phyloP scores from a whole-genome alignment of 2,888 invertebrate genomes.

The Xanthorhoe spadicearia region DNA sequence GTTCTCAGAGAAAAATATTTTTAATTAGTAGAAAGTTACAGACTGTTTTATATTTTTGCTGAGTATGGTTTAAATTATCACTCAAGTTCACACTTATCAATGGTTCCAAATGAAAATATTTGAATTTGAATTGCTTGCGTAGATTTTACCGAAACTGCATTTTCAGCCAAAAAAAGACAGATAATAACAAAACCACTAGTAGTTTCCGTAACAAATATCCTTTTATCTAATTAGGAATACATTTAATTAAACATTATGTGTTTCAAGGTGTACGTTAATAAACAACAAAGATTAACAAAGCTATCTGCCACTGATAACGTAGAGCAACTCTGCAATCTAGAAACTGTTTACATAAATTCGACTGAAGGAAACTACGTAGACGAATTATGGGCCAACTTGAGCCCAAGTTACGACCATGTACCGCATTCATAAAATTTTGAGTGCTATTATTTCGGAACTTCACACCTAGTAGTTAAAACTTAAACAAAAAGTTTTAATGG shows the following conservation, averaged over 20 bases:
- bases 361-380: slow-evolving; percentile 27
- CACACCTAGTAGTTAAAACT: not conserved
- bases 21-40: no score
- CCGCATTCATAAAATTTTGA: slow-evolving; percentile 22
- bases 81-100: no score
- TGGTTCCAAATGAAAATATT: no score
- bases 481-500: not conserved
- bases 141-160: no score
- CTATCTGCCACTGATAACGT: slow-evolving; percentile 26
- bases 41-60: no score
- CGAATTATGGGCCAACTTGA: slow-evolving; percentile 30
- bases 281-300: slow-evolving; percentile 33
- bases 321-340: slow-evolving; percentile 31
- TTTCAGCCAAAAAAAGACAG: no score
- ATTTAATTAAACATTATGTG: not conserved
- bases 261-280: slow-evolving; percentile 11
- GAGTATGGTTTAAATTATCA: no score
- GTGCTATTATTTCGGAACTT: slow-evolving; percentile 7
- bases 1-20: no score
- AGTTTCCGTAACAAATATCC: not conserved
- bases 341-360: slow-evolving; percentile 36
- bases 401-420: slow-evolving; percentile 20
- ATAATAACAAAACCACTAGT: not conserved
- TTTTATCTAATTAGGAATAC: not conserved
- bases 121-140: no score